Evolutionary conservation across 1,140 invertebrate genomes (phyloP).

Genomic region (Dinothrombium tinctorium): DNA sequence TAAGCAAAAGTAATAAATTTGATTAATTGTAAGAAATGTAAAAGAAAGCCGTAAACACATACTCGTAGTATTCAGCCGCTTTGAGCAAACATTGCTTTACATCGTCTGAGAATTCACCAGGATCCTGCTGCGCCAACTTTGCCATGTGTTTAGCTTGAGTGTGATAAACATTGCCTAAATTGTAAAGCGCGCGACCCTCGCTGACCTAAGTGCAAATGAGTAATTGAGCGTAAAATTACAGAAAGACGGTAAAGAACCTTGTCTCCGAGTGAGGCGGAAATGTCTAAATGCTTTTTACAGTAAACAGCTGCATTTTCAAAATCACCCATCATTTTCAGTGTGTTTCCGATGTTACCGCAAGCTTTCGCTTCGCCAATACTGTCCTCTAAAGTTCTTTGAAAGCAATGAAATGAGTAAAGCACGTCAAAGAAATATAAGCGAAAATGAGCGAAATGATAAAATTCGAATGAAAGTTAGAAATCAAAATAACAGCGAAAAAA

Average conservation of each 20-base stretch:
- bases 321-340: slow-evolving; percentile 89
- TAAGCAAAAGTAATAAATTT: slow-evolving; percentile 9
- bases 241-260: slow-evolving; percentile 24
- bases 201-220: slow-evolving; percentile 34
- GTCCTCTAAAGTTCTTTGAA: too few relatives aligned
- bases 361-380: slow-evolving; percentile 90
- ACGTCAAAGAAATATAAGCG: slow-evolving; percentile 3
- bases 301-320: slow-evolving; percentile 88
- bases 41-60: too few relatives aligned
- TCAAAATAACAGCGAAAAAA: too few relatives aligned
- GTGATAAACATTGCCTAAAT: slow-evolving; percentile 91
- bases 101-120: slow-evolving; percentile 82
- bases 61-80: slow-evolving; percentile 84
- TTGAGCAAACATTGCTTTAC: slow-evolving; percentile 66
- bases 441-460: not conserved
- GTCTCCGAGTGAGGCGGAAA: slow-evolving; percentile 67
- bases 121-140: slow-evolving; percentile 61
- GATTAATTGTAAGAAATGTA: slow-evolving; percentile 6
- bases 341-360: slow-evolving; percentile 90
- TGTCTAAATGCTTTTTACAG: slow-evolving; percentile 74
- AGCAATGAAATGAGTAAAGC: slow-evolving; percentile 32
- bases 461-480: too few relatives aligned
- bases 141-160: slow-evolving; percentile 82
- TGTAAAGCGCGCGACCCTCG: slow-evolving; percentile 81
- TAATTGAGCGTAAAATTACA: not conserved